phyloP scores from a whole-genome alignment of 2,888 invertebrate genomes.

The Xestia xanthographa region DNA sequence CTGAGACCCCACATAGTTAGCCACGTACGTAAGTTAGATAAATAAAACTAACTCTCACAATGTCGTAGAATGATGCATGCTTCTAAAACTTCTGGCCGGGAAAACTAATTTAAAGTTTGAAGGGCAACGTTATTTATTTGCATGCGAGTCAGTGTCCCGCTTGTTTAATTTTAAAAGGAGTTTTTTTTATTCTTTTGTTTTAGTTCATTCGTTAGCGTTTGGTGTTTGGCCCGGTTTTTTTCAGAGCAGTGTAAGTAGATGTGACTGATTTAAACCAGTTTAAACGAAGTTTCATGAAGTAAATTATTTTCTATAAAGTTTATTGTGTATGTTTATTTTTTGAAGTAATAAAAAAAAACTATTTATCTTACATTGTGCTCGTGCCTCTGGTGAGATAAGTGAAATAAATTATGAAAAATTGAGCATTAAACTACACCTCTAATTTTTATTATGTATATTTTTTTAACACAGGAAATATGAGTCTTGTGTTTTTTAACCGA shows the following conservation, averaged over 20 bases:
- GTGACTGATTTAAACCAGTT: conserved; percentile 9
- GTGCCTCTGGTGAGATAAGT: too few relatives aligned
- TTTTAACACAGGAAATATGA: too few relatives aligned
- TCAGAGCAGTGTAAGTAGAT: neutral
- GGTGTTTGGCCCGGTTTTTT: conserved; percentile 11
- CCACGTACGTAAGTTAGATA: conserved; percentile 50
- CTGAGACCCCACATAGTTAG: conserved; percentile 44
- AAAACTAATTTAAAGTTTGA: conserved; percentile 81
- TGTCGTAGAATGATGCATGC: conserved; percentile 75
- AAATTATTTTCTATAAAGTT: too few relatives aligned
- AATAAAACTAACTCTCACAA: conserved; percentile 70
- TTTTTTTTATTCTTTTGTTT: conserved; percentile 42
- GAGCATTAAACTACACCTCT: too few relatives aligned
- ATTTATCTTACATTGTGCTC: too few relatives aligned
- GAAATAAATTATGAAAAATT: too few relatives aligned
- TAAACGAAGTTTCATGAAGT: neutral
- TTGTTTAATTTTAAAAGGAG: conserved; percentile 59
- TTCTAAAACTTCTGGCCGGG: conserved; percentile 67
- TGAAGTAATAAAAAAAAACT: too few relatives aligned
- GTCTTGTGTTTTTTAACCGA: too few relatives aligned
- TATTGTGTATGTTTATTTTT: too few relatives aligned
- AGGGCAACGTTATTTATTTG: conserved; percentile 74
- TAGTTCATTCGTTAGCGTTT: conserved; percentile 28
- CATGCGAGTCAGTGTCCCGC: conserved; percentile 57
- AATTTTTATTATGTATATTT: too few relatives aligned